phyloP scores from a whole-genome alignment of 2,888 invertebrate genomes.

The Drosophila paranaensis region DNA sequence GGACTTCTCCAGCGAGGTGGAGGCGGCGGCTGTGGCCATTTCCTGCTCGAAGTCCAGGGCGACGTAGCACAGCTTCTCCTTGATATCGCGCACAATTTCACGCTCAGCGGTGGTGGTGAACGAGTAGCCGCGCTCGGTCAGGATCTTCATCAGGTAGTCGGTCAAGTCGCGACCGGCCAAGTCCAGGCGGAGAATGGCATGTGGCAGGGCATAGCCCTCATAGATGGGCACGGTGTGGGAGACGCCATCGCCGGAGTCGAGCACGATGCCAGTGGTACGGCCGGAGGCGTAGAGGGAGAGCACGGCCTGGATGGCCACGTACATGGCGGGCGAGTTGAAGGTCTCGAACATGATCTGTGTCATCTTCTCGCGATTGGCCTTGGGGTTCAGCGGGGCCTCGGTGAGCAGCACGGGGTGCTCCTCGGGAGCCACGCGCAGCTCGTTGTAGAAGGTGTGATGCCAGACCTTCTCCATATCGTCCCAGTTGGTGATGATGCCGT shows the following conservation, averaged over 20 bases:
- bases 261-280: slow-evolving; percentile 98
- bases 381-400: slow-evolving; percentile 95
- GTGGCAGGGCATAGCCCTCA: slow-evolving; percentile 96
- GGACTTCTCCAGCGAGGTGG: slow-evolving; percentile 96
- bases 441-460: slow-evolving; percentile 99
- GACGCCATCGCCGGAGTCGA: slow-evolving; percentile 98
- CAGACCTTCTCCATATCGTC: slow-evolving; percentile 99
- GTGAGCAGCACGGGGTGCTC: slow-evolving; percentile 95
- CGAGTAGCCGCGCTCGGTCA: slow-evolving; percentile 95
- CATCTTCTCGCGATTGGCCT: slow-evolving; percentile 96
- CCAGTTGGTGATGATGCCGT: slow-evolving; percentile 99
- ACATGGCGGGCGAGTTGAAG: slow-evolving; percentile 97
- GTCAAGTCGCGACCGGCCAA: slow-evolving; percentile 97
- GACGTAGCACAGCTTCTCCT: slow-evolving; percentile 96
- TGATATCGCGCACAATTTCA: slow-evolving; percentile 97
- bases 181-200: slow-evolving; percentile 96
- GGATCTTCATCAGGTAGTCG: slow-evolving; percentile 97
- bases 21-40: slow-evolving; percentile 96
- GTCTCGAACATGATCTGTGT: slow-evolving; percentile 97
- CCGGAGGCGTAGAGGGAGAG: slow-evolving; percentile 97
- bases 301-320: slow-evolving; percentile 97
- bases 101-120: slow-evolving; percentile 97
- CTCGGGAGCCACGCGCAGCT: slow-evolving; percentile 97
- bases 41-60: slow-evolving; percentile 97
- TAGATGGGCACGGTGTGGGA: slow-evolving; percentile 98